These are phyloP conservation scores for Lepus europaeus DNA, from an alignment of 2,113 vertebrate genomes.

Conservation along the genomic window DNA sequence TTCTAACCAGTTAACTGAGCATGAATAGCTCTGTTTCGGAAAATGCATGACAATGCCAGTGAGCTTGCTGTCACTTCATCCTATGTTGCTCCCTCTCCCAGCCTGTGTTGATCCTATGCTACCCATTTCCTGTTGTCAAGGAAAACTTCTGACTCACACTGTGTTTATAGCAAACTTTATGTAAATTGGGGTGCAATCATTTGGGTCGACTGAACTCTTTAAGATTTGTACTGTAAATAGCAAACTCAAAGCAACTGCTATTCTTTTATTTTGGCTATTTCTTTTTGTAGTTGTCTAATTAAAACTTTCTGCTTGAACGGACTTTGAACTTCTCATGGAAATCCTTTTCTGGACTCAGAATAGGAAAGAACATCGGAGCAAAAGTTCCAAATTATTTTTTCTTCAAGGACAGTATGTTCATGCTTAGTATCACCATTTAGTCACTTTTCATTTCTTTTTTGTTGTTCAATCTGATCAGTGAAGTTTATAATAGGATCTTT, in stretches of 20 bases:
- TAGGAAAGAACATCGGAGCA: neutral
- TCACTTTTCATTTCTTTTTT: neutral
- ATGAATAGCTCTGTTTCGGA: neutral
- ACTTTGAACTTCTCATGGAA: neutral
- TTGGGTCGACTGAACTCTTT: conserved; percentile 53
- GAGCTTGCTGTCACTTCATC: neutral
- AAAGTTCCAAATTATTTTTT: neutral
- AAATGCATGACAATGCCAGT: neutral
- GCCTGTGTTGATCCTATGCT: neutral
- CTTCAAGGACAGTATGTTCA: neutral
- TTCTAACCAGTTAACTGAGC: neutral
- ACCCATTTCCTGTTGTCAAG: neutral
- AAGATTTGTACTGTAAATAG: conserved; percentile 39
- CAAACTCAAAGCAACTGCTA: conserved; percentile 32
- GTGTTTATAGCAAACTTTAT: neutral
- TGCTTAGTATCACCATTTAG: neutral
- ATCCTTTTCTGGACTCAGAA: conserved; percentile 41
- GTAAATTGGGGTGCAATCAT: neutral
- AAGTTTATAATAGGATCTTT: neutral
- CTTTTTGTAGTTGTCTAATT: conserved; percentile 64
- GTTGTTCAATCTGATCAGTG: neutral
- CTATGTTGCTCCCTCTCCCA: neutral
- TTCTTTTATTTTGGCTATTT: conserved; percentile 37
- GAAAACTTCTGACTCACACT: neutral
- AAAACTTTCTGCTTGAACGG: conserved; percentile 22